Base-by-base conservation (phyloP, 2,888 invertebrate species). In the Chrysolina oricalcia region DNA sequence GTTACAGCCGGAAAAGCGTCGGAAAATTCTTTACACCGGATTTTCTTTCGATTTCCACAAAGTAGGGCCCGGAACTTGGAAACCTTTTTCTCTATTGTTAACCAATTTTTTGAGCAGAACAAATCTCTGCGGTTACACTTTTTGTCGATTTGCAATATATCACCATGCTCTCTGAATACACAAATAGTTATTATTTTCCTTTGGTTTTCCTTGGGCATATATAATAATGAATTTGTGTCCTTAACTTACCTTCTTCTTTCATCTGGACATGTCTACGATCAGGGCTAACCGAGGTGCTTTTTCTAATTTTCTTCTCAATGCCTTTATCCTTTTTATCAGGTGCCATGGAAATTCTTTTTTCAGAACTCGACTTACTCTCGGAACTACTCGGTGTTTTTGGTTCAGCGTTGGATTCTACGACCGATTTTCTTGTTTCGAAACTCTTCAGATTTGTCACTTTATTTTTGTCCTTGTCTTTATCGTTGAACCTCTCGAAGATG, bases 201-300 rank as follows among this genome's bases (percentile, higher is more conserved):
- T 35, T 35, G 35, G 35, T 27, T 19, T 19, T 46, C n/a, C 2
- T 46, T 15, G 2, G 43, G 2, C 15, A 15, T 8, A 2, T 13
- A 15, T 63, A 63, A 40, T 15, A n/a, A 21, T 64, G 0, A 35
- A 53, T 65, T 56, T 11, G 13, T 43, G 4, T 15, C 6, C 43
- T 43, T 46, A 73, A 41, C 74, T 80, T 73, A 84, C 84, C 83
- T 64, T 87, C 88, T 46, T 85, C 86, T 73, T 86, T 85, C 11
- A 85, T 76, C 63, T 87, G 87, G n/a, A 86, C 86, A 77, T 87
- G 87, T 72, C 86, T 87, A 35, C 88, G 79, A 68, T 89, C 88
- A 0, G 88, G 89, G 77, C 87, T 87, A 27, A 84, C 83, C n/a
- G 87, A 88, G 8, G 80, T 80, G 70, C 88, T 88, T 81, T 88